phyloP scores from a whole-genome alignment of 1,140 invertebrate species.

The Hetaerina americana region DNA sequence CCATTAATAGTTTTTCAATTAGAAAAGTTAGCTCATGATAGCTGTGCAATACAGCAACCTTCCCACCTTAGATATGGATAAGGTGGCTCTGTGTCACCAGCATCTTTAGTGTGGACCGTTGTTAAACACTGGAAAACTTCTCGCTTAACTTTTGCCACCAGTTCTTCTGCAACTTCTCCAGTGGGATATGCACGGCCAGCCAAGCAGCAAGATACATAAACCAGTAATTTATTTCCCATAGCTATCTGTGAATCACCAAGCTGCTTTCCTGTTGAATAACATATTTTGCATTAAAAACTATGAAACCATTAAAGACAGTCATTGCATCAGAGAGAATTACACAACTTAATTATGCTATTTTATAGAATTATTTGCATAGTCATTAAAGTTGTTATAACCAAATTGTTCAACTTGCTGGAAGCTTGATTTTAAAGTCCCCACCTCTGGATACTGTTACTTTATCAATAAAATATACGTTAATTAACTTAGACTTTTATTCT shows the following conservation, averaged over 20 bases:
- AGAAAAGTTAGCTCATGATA: background rate
- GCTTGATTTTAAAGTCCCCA: no score
- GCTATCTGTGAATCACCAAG: conserved; percentile 26
- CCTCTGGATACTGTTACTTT: no score
- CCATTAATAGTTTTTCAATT: no score
- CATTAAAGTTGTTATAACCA: no score
- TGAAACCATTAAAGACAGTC: no score
- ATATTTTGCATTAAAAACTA: no score
- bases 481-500: no score
- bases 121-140: conserved; percentile 32
- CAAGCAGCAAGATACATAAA: conserved; percentile 88
- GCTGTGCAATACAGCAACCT: conserved; percentile 11
- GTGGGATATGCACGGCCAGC: conserved; percentile 81
- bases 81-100: conserved; percentile 47
- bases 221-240: conserved; percentile 79
- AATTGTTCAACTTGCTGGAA: no score
- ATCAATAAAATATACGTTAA: no score
- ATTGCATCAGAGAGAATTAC: no score
- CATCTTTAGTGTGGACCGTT: conserved; percentile 49
- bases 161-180: conserved; percentile 62
- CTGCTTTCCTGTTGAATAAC: conserved; percentile 21
- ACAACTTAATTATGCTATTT: no score
- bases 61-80: conserved; percentile 57
- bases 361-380: no score
- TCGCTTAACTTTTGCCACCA: conserved; percentile 32